phyloP scores from a whole-genome alignment of 2,797 vertebrate genomes.

The Strix occidentalis region DNA sequence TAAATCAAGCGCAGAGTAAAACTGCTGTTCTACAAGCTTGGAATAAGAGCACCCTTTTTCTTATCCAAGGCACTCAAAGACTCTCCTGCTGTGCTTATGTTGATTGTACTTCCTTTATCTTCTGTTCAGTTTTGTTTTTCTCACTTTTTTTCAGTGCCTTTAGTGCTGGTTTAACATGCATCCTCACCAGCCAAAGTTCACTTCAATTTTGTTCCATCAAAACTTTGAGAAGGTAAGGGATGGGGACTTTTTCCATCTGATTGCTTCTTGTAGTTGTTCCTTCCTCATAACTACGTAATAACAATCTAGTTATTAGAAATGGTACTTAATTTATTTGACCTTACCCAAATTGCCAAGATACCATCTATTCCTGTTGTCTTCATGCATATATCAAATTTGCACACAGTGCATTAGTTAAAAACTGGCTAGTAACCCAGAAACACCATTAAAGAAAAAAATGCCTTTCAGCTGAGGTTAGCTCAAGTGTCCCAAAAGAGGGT shows the following conservation, averaged over 20 bases:
- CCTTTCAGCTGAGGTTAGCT: background rate
- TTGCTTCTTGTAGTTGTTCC: background rate
- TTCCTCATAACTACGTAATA: background rate
- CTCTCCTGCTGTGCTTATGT: conserved; percentile 51
- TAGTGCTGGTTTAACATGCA: background rate
- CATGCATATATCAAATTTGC: background rate
- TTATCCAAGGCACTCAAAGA: conserved; percentile 24
- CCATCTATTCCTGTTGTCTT: background rate
- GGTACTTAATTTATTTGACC: background rate
- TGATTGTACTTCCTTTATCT: conserved; percentile 55
- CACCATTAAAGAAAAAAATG: background rate
- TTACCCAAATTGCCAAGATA: background rate
- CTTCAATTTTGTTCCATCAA: background rate
- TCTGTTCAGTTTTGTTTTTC: conserved; percentile 6
- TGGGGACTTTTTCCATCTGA: background rate
- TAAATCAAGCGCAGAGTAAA: conserved; percentile 53
- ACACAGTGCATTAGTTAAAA: background rate
- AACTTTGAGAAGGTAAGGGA: background rate
- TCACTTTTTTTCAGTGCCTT: background rate
- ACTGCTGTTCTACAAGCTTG: conserved; percentile 40
- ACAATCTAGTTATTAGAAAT: background rate
- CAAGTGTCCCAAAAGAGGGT: background rate
- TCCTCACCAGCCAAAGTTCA: background rate
- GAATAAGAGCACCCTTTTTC: conserved; percentile 50
- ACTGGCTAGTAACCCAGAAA: background rate